A percentile compares a stretch with the other conserved stretches of the same genome.
These are phyloP conservation scores for Cyclopterus lumpus DNA, from an alignment of 2,797 vertebrate species.

Conservation along the genomic window DNA sequence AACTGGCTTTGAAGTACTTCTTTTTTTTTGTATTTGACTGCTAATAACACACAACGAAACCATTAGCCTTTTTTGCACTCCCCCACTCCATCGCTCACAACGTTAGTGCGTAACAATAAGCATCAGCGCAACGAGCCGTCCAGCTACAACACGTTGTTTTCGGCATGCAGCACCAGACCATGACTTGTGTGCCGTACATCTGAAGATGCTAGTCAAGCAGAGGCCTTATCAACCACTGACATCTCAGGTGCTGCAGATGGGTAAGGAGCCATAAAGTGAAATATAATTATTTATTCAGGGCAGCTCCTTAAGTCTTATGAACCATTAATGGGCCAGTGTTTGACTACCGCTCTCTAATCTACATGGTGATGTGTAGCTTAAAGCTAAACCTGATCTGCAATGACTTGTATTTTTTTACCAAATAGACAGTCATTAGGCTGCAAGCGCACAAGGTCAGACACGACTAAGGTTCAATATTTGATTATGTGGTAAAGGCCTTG, in stretches of 20 bases:
- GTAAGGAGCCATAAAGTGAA: constrained; percentile 48
- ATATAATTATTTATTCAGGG: constrained; percentile 47
- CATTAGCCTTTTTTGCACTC: constrained; percentile 17
- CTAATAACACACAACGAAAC: constrained; percentile 3
- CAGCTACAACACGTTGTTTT: constrained; percentile 15
- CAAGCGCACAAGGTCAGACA: constrained; percentile 67
- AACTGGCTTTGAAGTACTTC: neutral
- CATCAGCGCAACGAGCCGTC: constrained; percentile 22
- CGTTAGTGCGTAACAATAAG: constrained; percentile 44
- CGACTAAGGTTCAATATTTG: constrained; percentile 77
- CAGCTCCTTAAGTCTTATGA: constrained; percentile 38
- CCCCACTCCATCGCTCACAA: constrained; percentile 42
- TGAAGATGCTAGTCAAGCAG: constrained; percentile 40
- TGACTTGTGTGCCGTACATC: constrained; percentile 56
- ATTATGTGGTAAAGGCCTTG: constrained; percentile 72
- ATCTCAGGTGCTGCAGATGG: constrained; percentile 57
- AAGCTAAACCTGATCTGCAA: constrained; percentile 33
- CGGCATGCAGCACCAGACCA: constrained; percentile 29
- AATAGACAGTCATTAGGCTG: constrained; percentile 58
- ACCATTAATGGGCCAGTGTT: constrained; percentile 34
- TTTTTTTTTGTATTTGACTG: neutral
- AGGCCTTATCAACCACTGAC: constrained; percentile 47
- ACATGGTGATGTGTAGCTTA: constrained; percentile 24
- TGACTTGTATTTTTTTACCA: constrained; percentile 38
- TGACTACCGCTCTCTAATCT: constrained; percentile 26